Base-by-base conservation (phyloP, 2,888 invertebrate species). In the Drosophila incognita region DNA sequence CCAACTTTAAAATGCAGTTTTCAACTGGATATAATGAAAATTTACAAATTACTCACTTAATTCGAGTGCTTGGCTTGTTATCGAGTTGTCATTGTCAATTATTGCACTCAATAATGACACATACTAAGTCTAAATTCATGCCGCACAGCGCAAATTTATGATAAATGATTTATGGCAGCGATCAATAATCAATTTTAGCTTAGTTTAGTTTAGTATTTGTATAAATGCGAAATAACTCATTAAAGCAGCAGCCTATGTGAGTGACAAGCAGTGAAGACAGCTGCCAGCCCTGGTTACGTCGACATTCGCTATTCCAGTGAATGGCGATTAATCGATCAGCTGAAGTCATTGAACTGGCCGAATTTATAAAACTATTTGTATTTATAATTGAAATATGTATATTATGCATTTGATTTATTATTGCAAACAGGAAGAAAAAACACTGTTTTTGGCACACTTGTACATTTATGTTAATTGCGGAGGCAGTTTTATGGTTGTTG, bases 371-470 rank as follows among this genome's bases (percentile, higher is more conserved):
- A 27, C 27, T 15, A 2, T 13, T 27, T 42, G 13, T 10, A n/a
- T 53, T 54, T 38, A 13, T 35, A 40, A 40, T 49, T 35, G 11
- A 13, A 54, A 54, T 54, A 51, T 33, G 15, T 10, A n/a, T 36
- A 18, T 42, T 69, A 40, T n/a, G 46, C 36, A 38, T 49, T 49
- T 15, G n/a, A 49, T 36, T 38, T 27, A 29, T 58, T 60, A 51
- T 10, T 13, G 56, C 24, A 36, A 40, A 56, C n/a, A 38, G 29
- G 1, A 7, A 31, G n/a, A 46, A 54, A 69, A 3, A 59, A 70
- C n/a, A 31, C 27, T 59, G 18, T 53, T 63, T 87, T 90, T 90
- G 90, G 90, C 90, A 90, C 90, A 74, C 61, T 60, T 58, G 59
- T 54, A 52, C 46, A 15, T 6, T 54, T 27, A 24, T 53, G 53